These are phyloP conservation scores for Troglohyphantes excavatus DNA, from an alignment of 2,888 invertebrate species.

Conservation along the genomic window DNA sequence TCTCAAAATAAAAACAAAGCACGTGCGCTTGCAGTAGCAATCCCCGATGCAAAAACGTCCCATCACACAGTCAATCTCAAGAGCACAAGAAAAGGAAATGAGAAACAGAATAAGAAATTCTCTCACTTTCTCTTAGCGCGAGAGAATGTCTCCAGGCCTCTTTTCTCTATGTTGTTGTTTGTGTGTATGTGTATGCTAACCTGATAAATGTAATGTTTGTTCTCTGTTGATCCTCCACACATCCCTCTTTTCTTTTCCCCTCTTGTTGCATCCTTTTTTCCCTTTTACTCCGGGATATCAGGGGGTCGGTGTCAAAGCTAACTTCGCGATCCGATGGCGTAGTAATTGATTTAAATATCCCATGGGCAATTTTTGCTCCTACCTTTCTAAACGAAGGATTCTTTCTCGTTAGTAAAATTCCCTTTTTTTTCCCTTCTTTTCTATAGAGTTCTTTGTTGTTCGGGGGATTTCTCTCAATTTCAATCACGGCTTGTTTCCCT, in stretches of 20 bases:
- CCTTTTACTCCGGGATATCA: neutral
- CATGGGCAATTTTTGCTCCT: slow-evolving; percentile 23
- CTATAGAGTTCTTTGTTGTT: slow-evolving; percentile 8
- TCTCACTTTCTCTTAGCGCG: slow-evolving; percentile 11
- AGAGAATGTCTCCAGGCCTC: slow-evolving; percentile 54
- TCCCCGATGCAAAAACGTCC: neutral
- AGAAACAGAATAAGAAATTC: slow-evolving; percentile 18
- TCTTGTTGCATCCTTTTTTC: slow-evolving; percentile 29
- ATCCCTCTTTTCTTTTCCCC: slow-evolving; percentile 15
- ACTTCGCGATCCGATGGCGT: neutral
- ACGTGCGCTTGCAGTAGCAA: slow-evolving; percentile 3
- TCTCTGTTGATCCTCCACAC: slow-evolving; percentile 23
- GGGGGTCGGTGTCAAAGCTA: slow-evolving; percentile 46
- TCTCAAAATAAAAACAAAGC: neutral
- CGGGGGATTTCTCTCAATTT: slow-evolving; percentile 12
- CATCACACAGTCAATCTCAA: slow-evolving; percentile 16
- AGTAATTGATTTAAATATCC: neutral
- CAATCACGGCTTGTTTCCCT: slow-evolving; percentile 28
- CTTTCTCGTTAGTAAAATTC: slow-evolving; percentile 16
- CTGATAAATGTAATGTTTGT: slow-evolving; percentile 72
- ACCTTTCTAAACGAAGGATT: neutral
- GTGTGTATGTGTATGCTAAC: slow-evolving; percentile 50
- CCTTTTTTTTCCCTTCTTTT: slow-evolving; percentile 11
- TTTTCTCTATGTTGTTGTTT: slow-evolving; percentile 30
- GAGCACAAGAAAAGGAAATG: slow-evolving; percentile 24